Percentiles rank a stretch among this genome's conserved stretches.
Evolutionary conservation across 2,113 vertebrate genomes (phyloP).

Genomic region (Pseudois nayaur): DNA sequence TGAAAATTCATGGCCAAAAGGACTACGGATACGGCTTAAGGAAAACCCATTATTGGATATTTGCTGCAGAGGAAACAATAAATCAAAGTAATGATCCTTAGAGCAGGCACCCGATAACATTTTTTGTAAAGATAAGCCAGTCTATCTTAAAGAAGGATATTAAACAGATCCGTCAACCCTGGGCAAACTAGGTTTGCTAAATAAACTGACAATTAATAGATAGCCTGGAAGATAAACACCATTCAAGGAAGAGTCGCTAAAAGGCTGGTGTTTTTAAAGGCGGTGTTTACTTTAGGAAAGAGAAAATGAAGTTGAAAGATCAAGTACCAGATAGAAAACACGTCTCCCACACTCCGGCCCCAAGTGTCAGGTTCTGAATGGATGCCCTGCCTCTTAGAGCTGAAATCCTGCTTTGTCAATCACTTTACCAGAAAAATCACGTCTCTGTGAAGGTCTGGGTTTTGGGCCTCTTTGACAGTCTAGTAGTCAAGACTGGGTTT

Average conservation of each 20-base stretch:
- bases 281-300: neutral
- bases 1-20: neutral
- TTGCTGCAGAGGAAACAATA: neutral
- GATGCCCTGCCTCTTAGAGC: neutral
- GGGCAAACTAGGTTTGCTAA: neutral
- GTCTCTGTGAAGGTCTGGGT: neutral
- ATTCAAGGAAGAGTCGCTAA: neutral
- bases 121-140: conserved; percentile 7
- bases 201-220: conserved; percentile 25
- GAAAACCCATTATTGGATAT: neutral
- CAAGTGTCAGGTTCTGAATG: neutral
- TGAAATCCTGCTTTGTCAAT: neutral
- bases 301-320: neutral
- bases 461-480: neutral
- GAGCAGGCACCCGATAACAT: neutral
- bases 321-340: neutral
- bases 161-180: neutral
- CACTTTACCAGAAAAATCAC: neutral
- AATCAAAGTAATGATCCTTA: conserved; percentile 22
- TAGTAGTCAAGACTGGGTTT: neutral
- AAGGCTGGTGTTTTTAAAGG: neutral
- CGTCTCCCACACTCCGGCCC: neutral
- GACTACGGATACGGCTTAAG: neutral
- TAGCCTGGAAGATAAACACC: neutral
- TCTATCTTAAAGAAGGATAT: conserved; percentile 12